phyloP scores from a whole-genome alignment of 2,113 vertebrate genomes.

The Apteryx owenii region DNA sequence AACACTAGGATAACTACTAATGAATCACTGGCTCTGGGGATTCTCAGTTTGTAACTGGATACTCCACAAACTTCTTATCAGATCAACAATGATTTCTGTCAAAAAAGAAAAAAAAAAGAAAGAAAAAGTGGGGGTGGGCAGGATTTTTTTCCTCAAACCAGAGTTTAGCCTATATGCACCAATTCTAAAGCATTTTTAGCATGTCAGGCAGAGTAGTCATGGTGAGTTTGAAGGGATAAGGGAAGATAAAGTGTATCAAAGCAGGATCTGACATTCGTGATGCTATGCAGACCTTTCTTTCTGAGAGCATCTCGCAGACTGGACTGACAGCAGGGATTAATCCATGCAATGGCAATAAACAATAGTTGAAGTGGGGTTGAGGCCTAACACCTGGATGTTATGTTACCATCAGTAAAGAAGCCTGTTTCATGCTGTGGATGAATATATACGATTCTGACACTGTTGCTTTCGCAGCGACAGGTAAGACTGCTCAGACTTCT shows the following conservation, averaged over 20 bases:
- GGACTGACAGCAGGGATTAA: constrained; percentile 80
- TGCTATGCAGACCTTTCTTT: constrained; percentile 78
- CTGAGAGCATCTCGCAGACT: constrained; percentile 68
- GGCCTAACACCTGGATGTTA: constrained; percentile 74
- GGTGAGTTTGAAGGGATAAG: constrained; percentile 76
- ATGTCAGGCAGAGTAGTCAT: constrained; percentile 69
- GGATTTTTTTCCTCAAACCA: constrained; percentile 41
- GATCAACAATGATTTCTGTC: constrained; percentile 76
- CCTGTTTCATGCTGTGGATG: background rate
- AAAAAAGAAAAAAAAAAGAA: background rate
- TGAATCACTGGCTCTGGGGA: constrained; percentile 58
- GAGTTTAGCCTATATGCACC: constrained; percentile 35
- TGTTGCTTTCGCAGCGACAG: background rate
- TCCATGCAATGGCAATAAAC: constrained; percentile 73
- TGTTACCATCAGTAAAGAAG: constrained; percentile 4
- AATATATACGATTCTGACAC: background rate
- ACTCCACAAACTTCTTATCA: constrained; percentile 69
- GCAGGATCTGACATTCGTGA: constrained; percentile 76
- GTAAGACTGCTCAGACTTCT: constrained; percentile 11
- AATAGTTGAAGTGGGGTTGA: constrained; percentile 69
- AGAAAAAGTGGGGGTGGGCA: constrained; percentile 20
- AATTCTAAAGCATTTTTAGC: constrained; percentile 72
- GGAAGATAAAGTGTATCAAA: constrained; percentile 79
- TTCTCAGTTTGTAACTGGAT: constrained; percentile 68
- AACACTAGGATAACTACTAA: constrained; percentile 71